A percentile compares a stretch with the other conserved stretches of the same genome.
phyloP scores from a whole-genome alignment of 2,888 invertebrate species.

The Lobophora halterata region DNA sequence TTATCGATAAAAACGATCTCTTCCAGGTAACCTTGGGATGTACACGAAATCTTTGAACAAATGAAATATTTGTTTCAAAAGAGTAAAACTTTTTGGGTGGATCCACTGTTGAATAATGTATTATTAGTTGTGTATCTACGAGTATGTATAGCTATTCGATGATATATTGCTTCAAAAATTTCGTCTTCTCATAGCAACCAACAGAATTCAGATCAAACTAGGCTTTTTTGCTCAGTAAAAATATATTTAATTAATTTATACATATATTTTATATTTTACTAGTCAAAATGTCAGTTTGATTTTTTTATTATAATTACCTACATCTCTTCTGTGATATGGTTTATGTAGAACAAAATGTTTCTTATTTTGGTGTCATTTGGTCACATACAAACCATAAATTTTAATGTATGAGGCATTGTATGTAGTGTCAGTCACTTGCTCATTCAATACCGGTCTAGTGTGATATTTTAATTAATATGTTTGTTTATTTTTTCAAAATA shows the following conservation, averaged over 20 bases:
- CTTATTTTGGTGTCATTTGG: slow-evolving; percentile 54
- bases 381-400: slow-evolving; percentile 60
- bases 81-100: too few relatives aligned
- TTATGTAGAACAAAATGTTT: slow-evolving; percentile 65
- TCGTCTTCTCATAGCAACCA: slow-evolving; percentile 6
- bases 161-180: slow-evolving; percentile 9
- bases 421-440: slow-evolving; percentile 7
- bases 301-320: slow-evolving; percentile 50
- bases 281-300: slow-evolving; percentile 67
- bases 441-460: slow-evolving; percentile 9
- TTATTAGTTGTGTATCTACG: slow-evolving; percentile 17
- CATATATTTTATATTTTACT: slow-evolving; percentile 52
- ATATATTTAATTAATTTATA: slow-evolving; percentile 23
- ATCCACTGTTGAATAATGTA: slow-evolving; percentile 4
- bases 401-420: not conserved
- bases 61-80: too few relatives aligned
- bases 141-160: slow-evolving; percentile 14
- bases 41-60: too few relatives aligned
- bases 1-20: too few relatives aligned
- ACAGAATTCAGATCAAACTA: slow-evolving; percentile 23
- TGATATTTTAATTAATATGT: slow-evolving; percentile 20
- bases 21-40: too few relatives aligned
- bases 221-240: slow-evolving; percentile 30
- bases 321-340: slow-evolving; percentile 69
- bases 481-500: slow-evolving; percentile 3